These are phyloP conservation scores for Dichetophora obliterata DNA, from an alignment of 2,888 invertebrate species.

Conservation along the genomic window DNA sequence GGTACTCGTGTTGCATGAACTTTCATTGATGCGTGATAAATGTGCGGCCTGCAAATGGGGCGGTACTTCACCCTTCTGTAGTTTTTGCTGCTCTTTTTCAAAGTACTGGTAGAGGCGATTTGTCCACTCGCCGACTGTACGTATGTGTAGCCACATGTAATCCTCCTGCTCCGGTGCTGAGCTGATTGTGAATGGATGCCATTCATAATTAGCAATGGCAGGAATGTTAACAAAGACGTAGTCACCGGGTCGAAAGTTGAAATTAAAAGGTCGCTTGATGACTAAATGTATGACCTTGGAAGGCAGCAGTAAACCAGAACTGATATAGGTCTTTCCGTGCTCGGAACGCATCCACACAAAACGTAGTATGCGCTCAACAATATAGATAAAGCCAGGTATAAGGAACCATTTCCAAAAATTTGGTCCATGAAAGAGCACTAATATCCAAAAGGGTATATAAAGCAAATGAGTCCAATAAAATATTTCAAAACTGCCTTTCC, in stretches of 20 bases:
- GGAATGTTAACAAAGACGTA: conserved; percentile 95
- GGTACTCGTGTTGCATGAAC: conserved; percentile 33
- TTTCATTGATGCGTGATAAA: conserved; percentile 56
- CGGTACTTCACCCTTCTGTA: conserved; percentile 77
- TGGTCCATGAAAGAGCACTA: conserved; percentile 88
- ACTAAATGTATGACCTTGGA: conserved; percentile 93
- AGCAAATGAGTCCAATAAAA: conserved; percentile 96
- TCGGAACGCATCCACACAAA: conserved; percentile 77
- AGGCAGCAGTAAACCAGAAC: conserved; percentile 87
- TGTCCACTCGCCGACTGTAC: conserved; percentile 96
- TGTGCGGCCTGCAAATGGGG: conserved; percentile 63
- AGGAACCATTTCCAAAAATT: conserved; percentile 97
- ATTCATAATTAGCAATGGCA: conserved; percentile 91
- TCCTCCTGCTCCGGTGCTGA: conserved; percentile 95
- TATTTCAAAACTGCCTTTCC: conserved; percentile 92
- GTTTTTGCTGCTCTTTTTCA: conserved; percentile 82
- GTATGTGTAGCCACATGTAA: conserved; percentile 92
- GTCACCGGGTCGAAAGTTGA: conserved; percentile 92
- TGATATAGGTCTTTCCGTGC: conserved; percentile 89
- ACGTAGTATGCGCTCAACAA: conserved; percentile 81
- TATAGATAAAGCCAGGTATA: conserved; percentile 82
- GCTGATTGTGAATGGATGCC: conserved; percentile 98
- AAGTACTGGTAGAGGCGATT: conserved; percentile 88
- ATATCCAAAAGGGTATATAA: conserved; percentile 88
- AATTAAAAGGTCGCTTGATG: conserved; percentile 86